These are phyloP conservation scores for Geococcyx californianus DNA, from an alignment of 2,113 vertebrate species.

Conservation along the genomic window DNA sequence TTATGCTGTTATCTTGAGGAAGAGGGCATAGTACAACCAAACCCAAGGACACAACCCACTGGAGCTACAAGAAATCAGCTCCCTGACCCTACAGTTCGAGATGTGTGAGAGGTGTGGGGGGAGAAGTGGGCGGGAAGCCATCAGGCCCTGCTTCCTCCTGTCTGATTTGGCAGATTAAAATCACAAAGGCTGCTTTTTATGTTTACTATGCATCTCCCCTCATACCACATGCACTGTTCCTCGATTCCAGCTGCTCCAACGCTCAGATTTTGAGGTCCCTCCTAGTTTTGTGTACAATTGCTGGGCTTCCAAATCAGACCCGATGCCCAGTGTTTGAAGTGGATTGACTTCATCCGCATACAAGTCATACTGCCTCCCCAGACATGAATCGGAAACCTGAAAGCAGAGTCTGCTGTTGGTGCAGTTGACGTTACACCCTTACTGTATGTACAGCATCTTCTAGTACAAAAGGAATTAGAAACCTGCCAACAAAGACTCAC, in stretches of 20 bases:
- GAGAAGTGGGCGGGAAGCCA: not conserved
- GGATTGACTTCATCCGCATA: conserved; percentile 29
- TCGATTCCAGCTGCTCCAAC: not conserved
- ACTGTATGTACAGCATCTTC: not conserved
- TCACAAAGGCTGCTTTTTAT: not conserved
- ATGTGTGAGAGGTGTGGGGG: not conserved
- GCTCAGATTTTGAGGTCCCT: not conserved
- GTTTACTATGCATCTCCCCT: not conserved
- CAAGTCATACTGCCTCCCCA: not conserved
- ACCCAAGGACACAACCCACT: not conserved
- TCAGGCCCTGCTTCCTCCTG: not conserved
- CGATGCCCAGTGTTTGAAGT: not conserved
- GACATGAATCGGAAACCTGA: not conserved
- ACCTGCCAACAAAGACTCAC: not conserved
- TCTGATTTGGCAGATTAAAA: not conserved
- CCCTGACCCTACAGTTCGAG: fast-evolving
- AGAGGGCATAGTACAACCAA: not conserved
- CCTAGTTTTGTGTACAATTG: not conserved
- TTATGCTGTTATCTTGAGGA: conserved; percentile 22
- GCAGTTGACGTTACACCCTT: not conserved
- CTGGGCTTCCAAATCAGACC: not conserved
- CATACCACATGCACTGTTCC: not conserved
- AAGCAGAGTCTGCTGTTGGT: conserved; percentile 4
- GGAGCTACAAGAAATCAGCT: not conserved
- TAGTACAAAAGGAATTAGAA: not conserved